Evolutionary conservation across 2,113 vertebrate species (phyloP).

Genomic region (Heterochromis multidens): DNA sequence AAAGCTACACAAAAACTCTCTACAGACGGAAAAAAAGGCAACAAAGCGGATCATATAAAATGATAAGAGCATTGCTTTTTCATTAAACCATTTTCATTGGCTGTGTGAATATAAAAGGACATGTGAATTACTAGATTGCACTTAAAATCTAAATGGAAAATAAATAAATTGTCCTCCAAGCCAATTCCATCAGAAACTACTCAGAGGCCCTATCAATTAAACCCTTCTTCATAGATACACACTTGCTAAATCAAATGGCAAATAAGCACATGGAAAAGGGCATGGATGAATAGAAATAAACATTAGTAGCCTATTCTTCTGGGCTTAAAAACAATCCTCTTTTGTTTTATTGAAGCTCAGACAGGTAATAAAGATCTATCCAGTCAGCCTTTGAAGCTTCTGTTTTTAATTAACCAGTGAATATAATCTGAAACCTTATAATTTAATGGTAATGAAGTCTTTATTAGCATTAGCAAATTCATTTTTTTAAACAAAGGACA

Average conservation of each 20-base stretch:
- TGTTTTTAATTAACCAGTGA: slow-evolving; percentile 3
- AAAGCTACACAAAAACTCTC: slow-evolving; percentile 3
- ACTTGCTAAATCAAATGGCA: not conserved
- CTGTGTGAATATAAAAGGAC: slow-evolving; percentile 11
- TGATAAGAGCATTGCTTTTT: slow-evolving; percentile 62
- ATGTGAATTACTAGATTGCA: slow-evolving; percentile 15
- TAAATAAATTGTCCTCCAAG: not conserved
- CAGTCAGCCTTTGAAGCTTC: not conserved
- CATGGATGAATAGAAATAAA: not conserved
- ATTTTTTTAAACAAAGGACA: not conserved
- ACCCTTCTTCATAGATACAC: not conserved
- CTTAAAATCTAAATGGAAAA: slow-evolving; percentile 10
- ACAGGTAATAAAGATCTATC: not conserved
- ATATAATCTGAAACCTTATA: not conserved
- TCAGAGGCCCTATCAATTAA: slow-evolving; percentile 11
- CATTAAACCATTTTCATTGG: slow-evolving; percentile 35
- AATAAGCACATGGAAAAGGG: not conserved
- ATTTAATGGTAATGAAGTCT: not conserved
- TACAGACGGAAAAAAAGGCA: not conserved
- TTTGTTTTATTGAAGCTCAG: not conserved
- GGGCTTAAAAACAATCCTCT: not conserved
- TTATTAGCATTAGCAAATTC: not conserved
- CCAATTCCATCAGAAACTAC: slow-evolving; percentile 4
- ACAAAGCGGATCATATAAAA: slow-evolving; percentile 41
- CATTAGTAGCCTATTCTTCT: not conserved